These are phyloP conservation scores for Nephrotoma flavescens DNA, from an alignment of 2,888 invertebrate genomes.

Conservation along the genomic window DNA sequence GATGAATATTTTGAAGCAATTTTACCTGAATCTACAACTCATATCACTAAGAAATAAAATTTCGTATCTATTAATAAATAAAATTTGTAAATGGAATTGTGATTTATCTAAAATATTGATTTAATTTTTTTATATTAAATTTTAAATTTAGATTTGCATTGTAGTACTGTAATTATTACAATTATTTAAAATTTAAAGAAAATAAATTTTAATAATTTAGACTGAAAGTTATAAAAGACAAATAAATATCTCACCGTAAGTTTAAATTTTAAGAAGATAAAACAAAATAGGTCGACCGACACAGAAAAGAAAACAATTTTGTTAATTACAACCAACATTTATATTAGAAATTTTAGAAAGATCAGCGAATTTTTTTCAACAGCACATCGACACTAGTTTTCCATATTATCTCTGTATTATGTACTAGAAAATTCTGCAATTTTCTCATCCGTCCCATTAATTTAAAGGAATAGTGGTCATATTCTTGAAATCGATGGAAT, in stretches of 20 bases:
- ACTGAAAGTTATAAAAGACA: background rate
- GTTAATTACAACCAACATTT: background rate
- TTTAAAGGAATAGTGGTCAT: background rate
- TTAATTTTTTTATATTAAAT: background rate
- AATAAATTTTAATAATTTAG: background rate
- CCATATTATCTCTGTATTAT: background rate
- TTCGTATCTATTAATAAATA: background rate
- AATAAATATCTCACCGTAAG: background rate
- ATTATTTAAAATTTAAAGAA: background rate
- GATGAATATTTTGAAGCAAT: slow-evolving; percentile 51
- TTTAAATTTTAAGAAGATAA: background rate
- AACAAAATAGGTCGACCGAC: background rate
- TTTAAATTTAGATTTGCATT: background rate
- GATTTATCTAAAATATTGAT: background rate
- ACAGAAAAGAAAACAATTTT: background rate
- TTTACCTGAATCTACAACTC: slow-evolving; percentile 19
- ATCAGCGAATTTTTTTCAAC: background rate
- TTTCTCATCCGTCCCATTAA: background rate
- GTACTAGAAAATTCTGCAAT: background rate
- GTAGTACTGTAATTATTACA: background rate
- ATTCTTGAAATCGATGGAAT: no score
- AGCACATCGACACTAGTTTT: background rate
- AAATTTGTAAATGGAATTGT: background rate
- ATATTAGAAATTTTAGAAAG: background rate
- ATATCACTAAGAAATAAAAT: background rate